Evolutionary conservation across 2,888 invertebrate species (phyloP), one percentile per base, ranked within the genome.

Genomic region (Meghimatium bilineatum): DNA sequence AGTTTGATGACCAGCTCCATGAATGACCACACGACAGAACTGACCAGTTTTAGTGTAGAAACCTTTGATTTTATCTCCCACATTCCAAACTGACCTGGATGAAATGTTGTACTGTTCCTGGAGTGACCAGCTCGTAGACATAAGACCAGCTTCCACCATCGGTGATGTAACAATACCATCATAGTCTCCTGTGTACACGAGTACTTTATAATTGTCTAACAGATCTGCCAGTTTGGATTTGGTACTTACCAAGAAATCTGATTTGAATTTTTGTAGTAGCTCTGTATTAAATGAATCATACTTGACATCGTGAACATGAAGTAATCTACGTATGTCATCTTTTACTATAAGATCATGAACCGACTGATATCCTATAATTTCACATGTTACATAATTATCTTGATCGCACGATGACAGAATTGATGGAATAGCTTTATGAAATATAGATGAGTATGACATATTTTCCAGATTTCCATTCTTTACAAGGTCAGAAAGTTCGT

Each of bases 1-100:
- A 0, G 66, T 49, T 29, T 76, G 77, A 69, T 82, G 82, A 26
- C 82, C 82, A 10, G 82, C 77, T n/a, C 77, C 77, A 20, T 69
- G 49, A 12, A 82, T 56, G 32, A 77, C 77, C 52, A 82, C 82
- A 8, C 82, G 77, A 56, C 82, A 82, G 71, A 80, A 80, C 23
- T 60, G 34, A n/a, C 72, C 76, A 56, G 56, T 69, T 49, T 38
- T 26, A 23, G 32, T 56, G 32, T 75, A 75, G 56, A 78, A 78
- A 12, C 78, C 66, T 34, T 34, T 63, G 14, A 71, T 26, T 14
- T 69, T 1, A 56, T 52, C 23, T 20, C 49, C 52, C 3, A 29
- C 44, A 0, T 3, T 10, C 80, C 80, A 80, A 20, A 60, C n/a
- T n/a, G 34, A 26, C 34, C 82, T 44, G 26, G 23, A 6, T 56